These are phyloP conservation scores for Napeogenes sylphis DNA, from an alignment of 2,888 invertebrate species.

Conservation along the genomic window DNA sequence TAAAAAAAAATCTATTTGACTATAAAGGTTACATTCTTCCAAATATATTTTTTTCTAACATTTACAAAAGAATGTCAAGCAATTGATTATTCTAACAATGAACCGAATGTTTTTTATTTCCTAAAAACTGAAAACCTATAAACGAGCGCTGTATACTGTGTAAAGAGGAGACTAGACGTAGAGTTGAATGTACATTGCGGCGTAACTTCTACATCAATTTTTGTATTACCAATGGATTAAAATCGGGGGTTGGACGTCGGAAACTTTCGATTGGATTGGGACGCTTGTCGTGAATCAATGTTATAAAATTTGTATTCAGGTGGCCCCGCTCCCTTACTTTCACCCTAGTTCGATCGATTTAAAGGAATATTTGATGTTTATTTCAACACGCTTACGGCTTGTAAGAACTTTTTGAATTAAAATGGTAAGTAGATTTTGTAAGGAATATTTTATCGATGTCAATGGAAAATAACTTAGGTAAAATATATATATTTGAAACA, in stretches of 20 bases:
- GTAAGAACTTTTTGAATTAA: slow-evolving; percentile 29
- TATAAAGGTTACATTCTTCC: too few relatives aligned
- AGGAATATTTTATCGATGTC: slow-evolving; percentile 3
- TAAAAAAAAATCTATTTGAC: too few relatives aligned
- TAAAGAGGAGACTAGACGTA: slow-evolving; percentile 57
- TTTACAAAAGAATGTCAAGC: not conserved
- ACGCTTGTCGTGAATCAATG: slow-evolving; percentile 66
- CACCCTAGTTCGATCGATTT: slow-evolving; percentile 56
- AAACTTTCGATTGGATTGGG: slow-evolving; percentile 70
- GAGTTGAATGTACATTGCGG: slow-evolving; percentile 50
- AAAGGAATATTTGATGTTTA: slow-evolving; percentile 46
- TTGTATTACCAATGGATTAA: slow-evolving; percentile 77
- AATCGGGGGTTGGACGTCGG: slow-evolving; percentile 65
- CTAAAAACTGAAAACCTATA: slow-evolving; percentile 62
- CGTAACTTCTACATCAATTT: slow-evolving; percentile 73
- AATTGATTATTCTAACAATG: not conserved
- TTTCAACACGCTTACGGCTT: slow-evolving; percentile 31
- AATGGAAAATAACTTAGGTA: not conserved
- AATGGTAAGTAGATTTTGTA: slow-evolving; percentile 16
- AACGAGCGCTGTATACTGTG: slow-evolving; percentile 47
- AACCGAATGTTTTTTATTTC: slow-evolving; percentile 13
- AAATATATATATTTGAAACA: too few relatives aligned
- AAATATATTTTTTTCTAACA: too few relatives aligned
- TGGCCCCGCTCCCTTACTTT: slow-evolving; percentile 55
- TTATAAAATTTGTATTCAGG: slow-evolving; percentile 73